These are phyloP conservation scores for Peromyscus attwateri DNA, from an alignment of 2,797 vertebrate genomes.

Conservation along the genomic window DNA sequence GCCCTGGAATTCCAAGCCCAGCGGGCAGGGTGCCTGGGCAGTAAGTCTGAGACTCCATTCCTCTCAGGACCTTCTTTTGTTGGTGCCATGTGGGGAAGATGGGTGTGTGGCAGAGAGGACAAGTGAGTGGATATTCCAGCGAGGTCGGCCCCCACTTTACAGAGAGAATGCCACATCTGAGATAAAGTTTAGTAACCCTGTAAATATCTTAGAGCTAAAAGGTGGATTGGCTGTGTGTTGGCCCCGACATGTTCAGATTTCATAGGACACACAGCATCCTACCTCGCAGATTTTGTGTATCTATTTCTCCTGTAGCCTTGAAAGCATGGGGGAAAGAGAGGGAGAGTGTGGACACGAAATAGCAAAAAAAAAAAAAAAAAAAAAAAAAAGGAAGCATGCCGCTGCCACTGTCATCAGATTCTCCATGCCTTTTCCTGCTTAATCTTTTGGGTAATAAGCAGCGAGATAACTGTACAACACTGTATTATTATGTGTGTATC, in stretches of 20 bases:
- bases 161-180: not conserved
- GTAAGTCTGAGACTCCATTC: rapidly evolving
- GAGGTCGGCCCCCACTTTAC: not conserved
- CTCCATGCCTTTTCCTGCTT: not conserved
- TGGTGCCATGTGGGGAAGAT: not conserved
- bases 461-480: not conserved
- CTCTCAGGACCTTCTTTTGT: too few relatives aligned
- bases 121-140: rapidly evolving
- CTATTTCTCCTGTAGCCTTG: not conserved
- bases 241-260: not conserved
- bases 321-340: too few relatives aligned
- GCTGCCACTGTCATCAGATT: not conserved
- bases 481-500: not conserved
- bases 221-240: not conserved
- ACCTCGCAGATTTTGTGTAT: not conserved
- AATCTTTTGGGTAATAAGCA: not conserved
- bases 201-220: not conserved
- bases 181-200: too few relatives aligned
- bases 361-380: too few relatives aligned
- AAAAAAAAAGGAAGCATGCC: not conserved
- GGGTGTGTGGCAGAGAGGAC: not conserved
- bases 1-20: not conserved
- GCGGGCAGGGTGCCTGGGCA: not conserved
- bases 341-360: not conserved
- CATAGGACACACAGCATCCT: not conserved